Evolutionary conservation across 30 jellyfish, hydroid and myxozoan species (phyloP).

Genomic region (Hydractinia symbiolongicarpus): DNA sequence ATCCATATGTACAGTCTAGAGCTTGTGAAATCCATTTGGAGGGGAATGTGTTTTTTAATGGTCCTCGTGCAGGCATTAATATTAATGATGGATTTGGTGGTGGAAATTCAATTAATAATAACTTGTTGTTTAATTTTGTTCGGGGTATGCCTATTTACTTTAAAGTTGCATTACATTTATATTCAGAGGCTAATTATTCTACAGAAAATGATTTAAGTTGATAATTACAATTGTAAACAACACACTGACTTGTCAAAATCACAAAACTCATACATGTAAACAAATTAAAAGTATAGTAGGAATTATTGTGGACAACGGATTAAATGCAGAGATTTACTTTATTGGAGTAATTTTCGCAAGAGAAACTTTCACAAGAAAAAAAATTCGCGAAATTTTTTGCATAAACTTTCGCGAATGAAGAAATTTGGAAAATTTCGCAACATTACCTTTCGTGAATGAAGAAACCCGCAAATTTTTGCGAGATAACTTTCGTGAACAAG

Average conservation of each 20-base stretch:
- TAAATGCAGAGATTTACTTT: no score
- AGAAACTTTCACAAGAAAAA: no score
- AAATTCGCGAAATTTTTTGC: no score
- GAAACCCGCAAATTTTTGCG: no score
- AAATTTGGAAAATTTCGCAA: no score
- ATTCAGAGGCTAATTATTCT: not conserved
- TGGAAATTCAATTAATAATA: conserved; percentile 60
- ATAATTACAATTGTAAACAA: not conserved
- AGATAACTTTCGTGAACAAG: no score
- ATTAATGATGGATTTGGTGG: conserved; percentile 98
- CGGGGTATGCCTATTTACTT: conserved; percentile 46
- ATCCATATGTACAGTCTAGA: conserved; percentile 71
- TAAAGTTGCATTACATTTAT: not conserved
- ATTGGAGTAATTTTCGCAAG: no score
- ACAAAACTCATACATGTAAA: not conserved
- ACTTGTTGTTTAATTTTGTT: conserved; percentile 75
- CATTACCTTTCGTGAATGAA: no score
- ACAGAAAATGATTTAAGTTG: not conserved
- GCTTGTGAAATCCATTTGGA: conserved; percentile 70
- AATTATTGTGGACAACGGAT: no score
- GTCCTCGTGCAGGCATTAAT: conserved; percentile 92
- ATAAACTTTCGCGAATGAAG: no score
- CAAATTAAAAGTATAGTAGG: no score
- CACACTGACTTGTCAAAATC: not conserved
- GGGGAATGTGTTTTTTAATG: conserved; percentile 88